Evolutionary conservation across 92 coral and sea anemone genomes (phyloP).

Genomic region (Porites lobata): DNA sequence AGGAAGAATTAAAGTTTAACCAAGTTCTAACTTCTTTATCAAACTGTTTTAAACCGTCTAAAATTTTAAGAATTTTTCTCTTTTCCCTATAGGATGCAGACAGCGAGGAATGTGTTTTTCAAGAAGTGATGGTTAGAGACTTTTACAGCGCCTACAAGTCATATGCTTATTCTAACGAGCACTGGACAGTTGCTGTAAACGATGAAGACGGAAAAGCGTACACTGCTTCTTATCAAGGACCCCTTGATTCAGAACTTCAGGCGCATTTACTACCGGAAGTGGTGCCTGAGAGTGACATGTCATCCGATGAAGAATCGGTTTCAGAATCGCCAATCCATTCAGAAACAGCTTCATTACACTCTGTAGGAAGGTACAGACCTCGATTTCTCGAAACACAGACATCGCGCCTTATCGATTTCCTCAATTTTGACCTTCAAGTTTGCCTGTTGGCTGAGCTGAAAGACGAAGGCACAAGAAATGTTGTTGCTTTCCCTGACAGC

Average conservation of each 20-base stretch:
- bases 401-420: slow-evolving; percentile 45
- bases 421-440: slow-evolving; percentile 38
- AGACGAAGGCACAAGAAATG: slow-evolving; percentile 27
- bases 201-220: slow-evolving; percentile 70
- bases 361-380: slow-evolving; percentile 24
- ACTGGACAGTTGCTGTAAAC: slow-evolving; percentile 78
- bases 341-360: slow-evolving; percentile 24
- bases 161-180: slow-evolving; percentile 82
- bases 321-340: slow-evolving; percentile 5
- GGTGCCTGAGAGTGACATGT: slow-evolving; percentile 54
- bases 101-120: slow-evolving; percentile 86
- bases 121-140: slow-evolving; percentile 79
- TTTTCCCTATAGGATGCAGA: slow-evolving; percentile 73
- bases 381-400: slow-evolving; percentile 44
- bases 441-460: slow-evolving; percentile 42
- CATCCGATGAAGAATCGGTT: slow-evolving; percentile 42
- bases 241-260: slow-evolving; percentile 61
- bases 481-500: slow-evolving; percentile 26
- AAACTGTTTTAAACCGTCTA: neutral
- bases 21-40: too few species aligned
- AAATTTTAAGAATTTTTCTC: neutral
- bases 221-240: slow-evolving; percentile 66
- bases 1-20: too few species aligned
- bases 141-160: slow-evolving; percentile 86
- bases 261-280: slow-evolving; percentile 83